Percentiles rank a stretch among this genome's conserved stretches.
Evolutionary conservation across 2,113 vertebrate genomes (phyloP).

Genomic region (Camelus dromedarius): DNA sequence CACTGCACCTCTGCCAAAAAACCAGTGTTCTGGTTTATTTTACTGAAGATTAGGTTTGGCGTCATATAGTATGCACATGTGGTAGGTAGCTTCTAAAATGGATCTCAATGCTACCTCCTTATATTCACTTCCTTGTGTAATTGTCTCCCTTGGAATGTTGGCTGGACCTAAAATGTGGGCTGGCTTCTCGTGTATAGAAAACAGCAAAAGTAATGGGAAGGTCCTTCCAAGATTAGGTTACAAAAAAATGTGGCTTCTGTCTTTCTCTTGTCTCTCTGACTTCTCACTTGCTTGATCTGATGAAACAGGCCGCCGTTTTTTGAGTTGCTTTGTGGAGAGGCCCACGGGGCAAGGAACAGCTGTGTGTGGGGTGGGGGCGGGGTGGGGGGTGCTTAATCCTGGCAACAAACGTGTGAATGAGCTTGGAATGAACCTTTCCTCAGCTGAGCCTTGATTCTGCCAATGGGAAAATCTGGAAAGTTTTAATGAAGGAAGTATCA

Average conservation of each 20-base stretch:
- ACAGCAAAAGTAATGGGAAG: not conserved
- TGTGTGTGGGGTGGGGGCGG: not conserved
- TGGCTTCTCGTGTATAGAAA: not conserved
- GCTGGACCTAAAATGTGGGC: not conserved
- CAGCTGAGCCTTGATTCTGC: not conserved
- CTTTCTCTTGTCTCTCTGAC: not conserved
- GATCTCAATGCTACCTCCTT: not conserved
- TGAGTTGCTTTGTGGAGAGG: not conserved
- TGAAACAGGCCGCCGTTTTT: not conserved
- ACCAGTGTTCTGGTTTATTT: not conserved
- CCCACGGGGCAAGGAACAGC: not conserved
- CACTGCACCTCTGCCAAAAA: not conserved
- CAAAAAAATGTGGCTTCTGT: not conserved
- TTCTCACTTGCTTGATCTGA: not conserved
- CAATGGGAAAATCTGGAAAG: not conserved
- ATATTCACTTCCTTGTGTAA: not conserved
- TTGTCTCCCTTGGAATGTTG: not conserved
- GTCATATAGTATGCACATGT: not conserved
- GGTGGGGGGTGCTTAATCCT: rapidly evolving
- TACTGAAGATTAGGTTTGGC: not conserved
- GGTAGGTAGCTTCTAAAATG: not conserved
- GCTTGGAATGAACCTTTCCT: not conserved
- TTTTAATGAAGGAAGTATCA: slow-evolving; percentile 42
- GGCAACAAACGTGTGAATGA: not conserved
- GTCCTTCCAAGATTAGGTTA: not conserved